Base-by-base conservation (phyloP, 2,888 invertebrate species). In the Ceratothoa steindachneri region DNA sequence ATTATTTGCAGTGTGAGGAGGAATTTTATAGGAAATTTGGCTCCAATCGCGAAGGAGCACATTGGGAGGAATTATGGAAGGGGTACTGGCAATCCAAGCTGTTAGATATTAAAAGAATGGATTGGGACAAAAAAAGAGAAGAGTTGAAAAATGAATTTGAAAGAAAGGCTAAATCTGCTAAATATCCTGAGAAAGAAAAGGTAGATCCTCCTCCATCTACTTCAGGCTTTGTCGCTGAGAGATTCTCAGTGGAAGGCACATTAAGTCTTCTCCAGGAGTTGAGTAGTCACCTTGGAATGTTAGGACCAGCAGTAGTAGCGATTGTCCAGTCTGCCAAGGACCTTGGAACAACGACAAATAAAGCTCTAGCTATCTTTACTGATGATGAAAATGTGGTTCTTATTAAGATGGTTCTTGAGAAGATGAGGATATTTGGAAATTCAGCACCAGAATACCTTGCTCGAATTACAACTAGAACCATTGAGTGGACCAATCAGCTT, bases 381-480 rank as follows among this genome's bases (percentile, higher is more conserved):
- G 60, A 60, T 4, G 60, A 15, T 24, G 60, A 60, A 60, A 60
- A 60, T 60, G n/a, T 60, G 60, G 60, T 60, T n/a, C 27, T 60
- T n/a, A 60, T 60, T 60, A 60, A 60, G n/a, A 60, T 60, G 60
- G 60, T 60, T 24, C 12, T 60, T 2, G 60, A 60, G 22, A 60
- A 60, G 24, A 15, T 60, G 24, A 60, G 24, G 12, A 12, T 24
- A 12, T 60, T 60, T 12, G 22, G 24, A 7, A 60, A 60, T 3
- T 22, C 60, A 22, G 19, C 22, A 12, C 60, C 60, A 15, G 1
- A n/a, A 24, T 22, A n/a, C 19, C 60, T 24, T 12, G 12, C 24
- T 24, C 60, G 22, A 60, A 60, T 12, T 24, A 12, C 24, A 12
- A 24, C 24, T 9, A 15, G 27, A 24, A 24, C 22, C 12, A 24